These are phyloP conservation scores for Chaunax sp. DNA, from an alignment of 2,797 vertebrate genomes.

Conservation along the genomic window DNA sequence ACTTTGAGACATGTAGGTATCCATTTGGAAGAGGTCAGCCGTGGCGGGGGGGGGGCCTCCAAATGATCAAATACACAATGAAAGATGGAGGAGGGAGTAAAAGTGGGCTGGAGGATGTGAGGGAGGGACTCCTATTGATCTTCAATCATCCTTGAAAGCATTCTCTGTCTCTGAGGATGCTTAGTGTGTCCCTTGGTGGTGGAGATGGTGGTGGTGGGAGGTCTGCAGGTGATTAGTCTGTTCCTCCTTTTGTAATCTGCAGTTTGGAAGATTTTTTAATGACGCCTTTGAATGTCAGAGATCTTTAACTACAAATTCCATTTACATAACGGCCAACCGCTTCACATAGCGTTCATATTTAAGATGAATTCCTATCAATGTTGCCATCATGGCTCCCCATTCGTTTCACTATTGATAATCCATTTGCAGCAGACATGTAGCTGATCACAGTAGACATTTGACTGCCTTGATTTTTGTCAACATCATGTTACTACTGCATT, in stretches of 20 bases:
- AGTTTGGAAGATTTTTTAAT: neutral
- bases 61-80: slow-evolving; percentile 39
- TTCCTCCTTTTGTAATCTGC: slow-evolving; percentile 25
- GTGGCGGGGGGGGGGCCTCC: neutral
- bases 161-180: slow-evolving; percentile 27
- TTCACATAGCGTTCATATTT: neutral
- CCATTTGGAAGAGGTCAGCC: slow-evolving; percentile 36
- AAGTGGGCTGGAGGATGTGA: slow-evolving; percentile 15
- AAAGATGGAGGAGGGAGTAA: slow-evolving; percentile 33
- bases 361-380: neutral
- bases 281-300: slow-evolving; percentile 1
- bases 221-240: slow-evolving; percentile 15
- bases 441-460: neutral
- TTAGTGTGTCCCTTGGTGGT: slow-evolving; percentile 21
- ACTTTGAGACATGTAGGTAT: slow-evolving; percentile 26
- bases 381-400: neutral
- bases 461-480: neutral
- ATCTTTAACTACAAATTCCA: slow-evolving; percentile 2
- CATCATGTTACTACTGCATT: neutral
- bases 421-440: neutral
- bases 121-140: slow-evolving; percentile 53
- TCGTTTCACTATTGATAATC: slow-evolving; percentile 5
- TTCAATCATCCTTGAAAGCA: slow-evolving; percentile 53
- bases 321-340: neutral
- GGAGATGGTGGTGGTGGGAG: neutral